phyloP scores from a whole-genome alignment of 2,113 vertebrate species.

The Hippoglossus stenolepis region DNA sequence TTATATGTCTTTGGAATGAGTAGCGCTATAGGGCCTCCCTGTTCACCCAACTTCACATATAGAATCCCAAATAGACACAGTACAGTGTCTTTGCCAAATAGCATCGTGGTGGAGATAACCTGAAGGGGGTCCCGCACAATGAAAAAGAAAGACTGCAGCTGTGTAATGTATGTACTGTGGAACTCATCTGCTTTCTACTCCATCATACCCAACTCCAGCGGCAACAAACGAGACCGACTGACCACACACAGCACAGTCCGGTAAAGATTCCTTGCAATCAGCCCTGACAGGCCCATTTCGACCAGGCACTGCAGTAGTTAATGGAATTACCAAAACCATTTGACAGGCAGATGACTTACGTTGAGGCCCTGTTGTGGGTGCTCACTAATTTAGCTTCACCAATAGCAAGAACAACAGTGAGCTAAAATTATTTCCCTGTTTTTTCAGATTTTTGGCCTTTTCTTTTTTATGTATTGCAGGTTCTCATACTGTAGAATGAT shows the following conservation, averaged over 20 bases:
- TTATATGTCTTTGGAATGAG: not conserved
- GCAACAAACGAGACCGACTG: no score
- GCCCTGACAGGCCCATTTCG: not conserved
- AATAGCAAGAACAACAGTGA: not conserved
- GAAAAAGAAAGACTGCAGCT: not conserved
- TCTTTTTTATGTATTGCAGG: not conserved
- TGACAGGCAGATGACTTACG: not conserved
- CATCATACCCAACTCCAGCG: not conserved
- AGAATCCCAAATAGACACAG: not conserved
- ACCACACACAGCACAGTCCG: no score
- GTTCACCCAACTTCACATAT: not conserved
- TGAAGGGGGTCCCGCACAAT: no score
- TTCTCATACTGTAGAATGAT: constrained; percentile 27
- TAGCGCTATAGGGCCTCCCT: not conserved
- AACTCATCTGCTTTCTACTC: not conserved
- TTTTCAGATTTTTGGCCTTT: not conserved
- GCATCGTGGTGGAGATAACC: not conserved
- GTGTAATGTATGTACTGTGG: not conserved
- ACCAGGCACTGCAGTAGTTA: not conserved
- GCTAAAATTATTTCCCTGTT: constrained; percentile 2
- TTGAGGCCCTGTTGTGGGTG: not conserved
- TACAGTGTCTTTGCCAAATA: not conserved
- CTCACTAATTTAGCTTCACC: not conserved
- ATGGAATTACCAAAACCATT: not conserved
- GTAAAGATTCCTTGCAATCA: not conserved